Conservation (phyloP, 30 jellyfish, hydroid and myxozoan species). For the Hydractinia echinata region DNA sequence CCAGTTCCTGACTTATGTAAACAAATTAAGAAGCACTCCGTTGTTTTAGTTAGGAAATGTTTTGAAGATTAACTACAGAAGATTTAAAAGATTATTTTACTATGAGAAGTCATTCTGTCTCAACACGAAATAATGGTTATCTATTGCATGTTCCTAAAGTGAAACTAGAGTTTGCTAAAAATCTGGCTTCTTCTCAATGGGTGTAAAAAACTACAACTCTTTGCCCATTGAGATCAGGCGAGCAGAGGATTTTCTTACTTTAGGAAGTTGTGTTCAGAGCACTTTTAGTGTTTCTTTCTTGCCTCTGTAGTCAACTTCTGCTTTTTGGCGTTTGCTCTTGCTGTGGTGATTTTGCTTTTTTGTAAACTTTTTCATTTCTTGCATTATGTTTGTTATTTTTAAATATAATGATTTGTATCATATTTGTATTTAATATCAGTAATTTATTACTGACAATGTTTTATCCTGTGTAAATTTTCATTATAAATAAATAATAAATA, state of each 20-base stretch:
- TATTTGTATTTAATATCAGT: too few species aligned
- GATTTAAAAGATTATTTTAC: constrained; percentile 42
- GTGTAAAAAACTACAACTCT: not conserved
- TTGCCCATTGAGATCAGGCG: constrained; percentile 11
- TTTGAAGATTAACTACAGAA: constrained; percentile 26
- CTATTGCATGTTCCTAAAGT: constrained; percentile 10
- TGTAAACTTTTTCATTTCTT: too few species aligned
- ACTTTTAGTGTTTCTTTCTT: not conserved
- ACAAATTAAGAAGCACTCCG: constrained; percentile 47
- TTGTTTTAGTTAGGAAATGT: constrained; percentile 32
- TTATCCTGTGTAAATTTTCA: too few species aligned
- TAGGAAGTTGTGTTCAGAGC: not conserved
- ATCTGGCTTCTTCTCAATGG: constrained; percentile 6
- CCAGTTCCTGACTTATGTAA: constrained; percentile 19
- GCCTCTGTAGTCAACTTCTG: too few species aligned
- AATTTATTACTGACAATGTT: too few species aligned
- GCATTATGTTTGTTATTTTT: too few species aligned
- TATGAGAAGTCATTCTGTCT: constrained; percentile 11
- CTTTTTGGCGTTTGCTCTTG: too few species aligned
- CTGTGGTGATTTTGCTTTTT: too few species aligned
- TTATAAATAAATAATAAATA: too few species aligned
- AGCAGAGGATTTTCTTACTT: not conserved
- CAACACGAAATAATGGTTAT: constrained; percentile 15
- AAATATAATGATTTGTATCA: too few species aligned
- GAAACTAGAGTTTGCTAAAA: constrained; percentile 3